A percentile compares a stretch with the other conserved stretches of the same genome.
Conservation (phyloP, 2,797 vertebrate genomes). For the Naso thynnoides region DNA sequence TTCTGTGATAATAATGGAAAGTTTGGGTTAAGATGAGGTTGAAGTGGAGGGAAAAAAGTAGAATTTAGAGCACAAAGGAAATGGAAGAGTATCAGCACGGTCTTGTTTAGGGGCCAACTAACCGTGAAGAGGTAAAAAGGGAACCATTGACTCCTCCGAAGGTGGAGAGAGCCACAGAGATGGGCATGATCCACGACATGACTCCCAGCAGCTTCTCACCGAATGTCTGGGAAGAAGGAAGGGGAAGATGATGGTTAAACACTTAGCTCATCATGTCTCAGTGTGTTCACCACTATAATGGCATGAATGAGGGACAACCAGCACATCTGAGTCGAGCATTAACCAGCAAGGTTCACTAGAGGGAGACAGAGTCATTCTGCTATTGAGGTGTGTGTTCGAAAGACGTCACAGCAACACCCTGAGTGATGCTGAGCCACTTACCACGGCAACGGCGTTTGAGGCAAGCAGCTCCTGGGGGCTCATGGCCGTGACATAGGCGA, state of each 20-base stretch:
- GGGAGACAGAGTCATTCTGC: slow-evolving; percentile 30
- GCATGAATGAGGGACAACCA: background rate
- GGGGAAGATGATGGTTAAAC: slow-evolving; percentile 6
- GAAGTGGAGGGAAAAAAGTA: no score
- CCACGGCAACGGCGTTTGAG: slow-evolving; percentile 96
- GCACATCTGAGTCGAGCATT: background rate
- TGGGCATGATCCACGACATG: slow-evolving; percentile 97
- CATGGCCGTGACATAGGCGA: slow-evolving; percentile 96
- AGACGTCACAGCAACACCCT: slow-evolving; percentile 30
- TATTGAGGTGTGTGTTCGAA: background rate
- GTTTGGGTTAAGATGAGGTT: background rate
- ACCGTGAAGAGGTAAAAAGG: slow-evolving; percentile 95
- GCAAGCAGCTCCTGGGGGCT: slow-evolving; percentile 93
- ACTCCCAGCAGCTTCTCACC: slow-evolving; percentile 94
- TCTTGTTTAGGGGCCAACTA: slow-evolving; percentile 51
- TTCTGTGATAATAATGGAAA: background rate
- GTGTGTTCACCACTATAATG: background rate
- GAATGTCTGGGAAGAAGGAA: slow-evolving; percentile 86
- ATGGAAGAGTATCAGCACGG: no score
- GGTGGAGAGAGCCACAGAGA: slow-evolving; percentile 95
- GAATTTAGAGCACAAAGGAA: no score
- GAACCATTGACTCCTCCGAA: slow-evolving; percentile 96
- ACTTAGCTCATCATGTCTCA: background rate
- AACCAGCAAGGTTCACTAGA: slow-evolving; percentile 32
- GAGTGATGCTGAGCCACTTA: slow-evolving; percentile 71